Evolutionary conservation across 2,113 vertebrate species (phyloP), one percentile per base, ranked within the genome.

Genomic region (Noctilio leporinus): DNA sequence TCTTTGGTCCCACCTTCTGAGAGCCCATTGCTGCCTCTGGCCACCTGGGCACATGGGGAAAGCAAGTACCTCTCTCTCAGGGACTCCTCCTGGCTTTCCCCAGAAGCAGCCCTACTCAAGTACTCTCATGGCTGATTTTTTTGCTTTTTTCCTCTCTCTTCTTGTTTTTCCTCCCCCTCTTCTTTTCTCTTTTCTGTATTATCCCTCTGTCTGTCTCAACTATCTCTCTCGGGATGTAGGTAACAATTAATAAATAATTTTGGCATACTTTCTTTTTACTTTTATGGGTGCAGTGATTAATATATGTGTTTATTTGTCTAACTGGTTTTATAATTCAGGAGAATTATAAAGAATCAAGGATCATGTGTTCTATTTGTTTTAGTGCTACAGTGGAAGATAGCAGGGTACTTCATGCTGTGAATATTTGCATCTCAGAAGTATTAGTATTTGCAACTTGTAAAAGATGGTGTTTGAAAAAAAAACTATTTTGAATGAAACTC

Each of bases 351-450:
- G 69, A 83, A 47, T 89, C 53, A 57, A 33, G 67, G 72, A 86
- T 86, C 86, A 73, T 59, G 55, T 78, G 72, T 57, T 93, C 76
- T 73, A 38, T 77, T 85, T 96, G 55, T 85, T 73, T 84, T 11
- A 59, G n/a, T 87, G 55, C 90, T 70, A 51, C 26, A 15, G 10
- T 88, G 94, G 92, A 43, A 72, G 81, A 73, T 57, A 55, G 62
- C 55, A 26, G 22, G 51, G 67, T 47, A 33, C 53, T 72, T 76
- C 45, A 53, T 85, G 92, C 87, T 92, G 76, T 76, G 95, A 94
- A 62, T 91, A 95, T 96, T 90, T 96, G 92, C 84, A 95, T 95
- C 91, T 95, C 81, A 95, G 62, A 85, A 84, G 69, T 82, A 86
- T 76, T 85, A 76, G 53, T 47, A 87, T 83, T 87, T 93, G 80